A percentile compares a stretch with the other conserved stretches of the same genome.
Conservation (phyloP, 2,888 invertebrate species). For the Celastrina argiolus region DNA sequence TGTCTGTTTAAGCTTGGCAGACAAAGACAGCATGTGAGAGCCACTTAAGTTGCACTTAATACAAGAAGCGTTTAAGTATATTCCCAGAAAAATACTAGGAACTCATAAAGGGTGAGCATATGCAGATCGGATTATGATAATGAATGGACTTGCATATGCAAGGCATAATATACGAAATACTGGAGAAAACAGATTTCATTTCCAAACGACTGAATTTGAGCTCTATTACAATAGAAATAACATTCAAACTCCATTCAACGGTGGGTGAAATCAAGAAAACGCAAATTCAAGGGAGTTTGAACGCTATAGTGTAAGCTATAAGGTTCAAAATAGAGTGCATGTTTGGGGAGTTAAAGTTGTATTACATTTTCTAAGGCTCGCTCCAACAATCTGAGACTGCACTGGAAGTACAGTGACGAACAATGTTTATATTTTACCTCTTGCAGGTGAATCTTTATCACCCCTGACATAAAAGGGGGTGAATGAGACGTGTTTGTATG, state of each 20-base stretch:
- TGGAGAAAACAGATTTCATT: background rate
- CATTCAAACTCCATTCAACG: background rate
- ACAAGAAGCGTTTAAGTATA: background rate
- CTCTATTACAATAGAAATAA: background rate
- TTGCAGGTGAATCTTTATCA: too few relatives aligned
- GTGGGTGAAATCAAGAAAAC: background rate
- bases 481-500: too few relatives aligned
- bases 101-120: background rate
- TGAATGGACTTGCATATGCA: constrained; percentile 8
- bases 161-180: background rate
- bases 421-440: too few relatives aligned
- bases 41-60: too few relatives aligned
- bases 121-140: background rate
- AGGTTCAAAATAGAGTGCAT: background rate
- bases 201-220: background rate
- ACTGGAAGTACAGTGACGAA: background rate
- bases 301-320: background rate
- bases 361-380: background rate
- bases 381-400: background rate
- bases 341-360: background rate
- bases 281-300: background rate
- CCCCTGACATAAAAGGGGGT: too few relatives aligned
- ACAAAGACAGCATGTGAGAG: too few relatives aligned
- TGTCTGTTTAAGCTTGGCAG: too few relatives aligned
- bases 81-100: background rate